These are phyloP conservation scores for Caerostris extrusa DNA, from an alignment of 1,140 invertebrate species.

Conservation along the genomic window DNA sequence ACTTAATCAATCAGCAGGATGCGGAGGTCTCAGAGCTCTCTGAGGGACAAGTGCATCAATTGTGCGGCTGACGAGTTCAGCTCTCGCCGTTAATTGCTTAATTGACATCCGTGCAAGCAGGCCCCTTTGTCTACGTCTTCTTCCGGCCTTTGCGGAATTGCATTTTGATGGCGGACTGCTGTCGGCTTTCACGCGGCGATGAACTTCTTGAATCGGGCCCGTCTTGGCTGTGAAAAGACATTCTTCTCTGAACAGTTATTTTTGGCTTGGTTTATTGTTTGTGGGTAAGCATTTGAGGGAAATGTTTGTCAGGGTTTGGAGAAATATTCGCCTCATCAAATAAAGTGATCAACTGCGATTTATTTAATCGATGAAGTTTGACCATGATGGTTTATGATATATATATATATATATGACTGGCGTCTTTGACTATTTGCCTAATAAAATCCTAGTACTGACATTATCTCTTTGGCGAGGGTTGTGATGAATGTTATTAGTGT, in stretches of 20 bases:
- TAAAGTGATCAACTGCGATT: no score
- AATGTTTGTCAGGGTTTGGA: not conserved
- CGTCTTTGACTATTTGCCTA: no score
- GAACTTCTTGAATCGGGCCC: not conserved
- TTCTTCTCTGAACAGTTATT: not conserved
- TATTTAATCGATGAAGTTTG: no score
- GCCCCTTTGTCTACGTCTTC: no score
- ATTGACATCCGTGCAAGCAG: not conserved
- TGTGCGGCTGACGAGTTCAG: not conserved
- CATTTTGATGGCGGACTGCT: not conserved
- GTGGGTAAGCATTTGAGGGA: not conserved
- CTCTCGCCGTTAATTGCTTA: constrained; percentile 13
- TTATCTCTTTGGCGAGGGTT: no score
- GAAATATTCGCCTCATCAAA: no score
- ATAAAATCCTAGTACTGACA: no score
- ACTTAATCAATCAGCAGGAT: not conserved
- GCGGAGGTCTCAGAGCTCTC: not conserved
- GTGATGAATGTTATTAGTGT: no score
- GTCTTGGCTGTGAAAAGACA: not conserved
- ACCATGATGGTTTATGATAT: no score
- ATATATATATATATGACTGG: no score
- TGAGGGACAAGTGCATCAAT: not conserved
- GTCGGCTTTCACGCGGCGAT: not conserved
- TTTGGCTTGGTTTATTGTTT: not conserved
- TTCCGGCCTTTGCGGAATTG: no score